These are phyloP conservation scores for Cydia pomonella DNA, from an alignment of 1,140 invertebrate genomes.

Conservation along the genomic window DNA sequence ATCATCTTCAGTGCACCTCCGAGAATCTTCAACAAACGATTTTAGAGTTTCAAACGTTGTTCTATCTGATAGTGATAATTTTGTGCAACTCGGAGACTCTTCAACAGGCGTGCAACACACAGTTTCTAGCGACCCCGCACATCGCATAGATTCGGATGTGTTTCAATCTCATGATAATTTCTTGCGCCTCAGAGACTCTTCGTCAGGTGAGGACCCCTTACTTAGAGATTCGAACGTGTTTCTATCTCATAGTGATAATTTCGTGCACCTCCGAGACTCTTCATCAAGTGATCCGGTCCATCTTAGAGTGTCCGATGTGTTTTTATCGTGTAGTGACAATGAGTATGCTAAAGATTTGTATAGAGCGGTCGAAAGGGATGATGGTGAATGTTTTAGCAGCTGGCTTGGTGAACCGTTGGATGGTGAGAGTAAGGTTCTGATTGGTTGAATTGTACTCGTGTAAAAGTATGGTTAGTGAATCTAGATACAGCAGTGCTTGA, in stretches of 20 bases:
- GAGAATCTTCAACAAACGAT: neutral
- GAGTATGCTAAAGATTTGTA: constrained; percentile 16
- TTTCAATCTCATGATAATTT: too few relatives aligned
- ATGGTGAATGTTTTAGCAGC: neutral
- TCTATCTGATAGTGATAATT: neutral
- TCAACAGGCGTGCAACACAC: too few relatives aligned
- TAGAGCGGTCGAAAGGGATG: neutral
- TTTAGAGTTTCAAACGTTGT: neutral
- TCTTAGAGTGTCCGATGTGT: constrained; percentile 7
- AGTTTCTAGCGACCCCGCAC: too few relatives aligned
- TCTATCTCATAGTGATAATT: neutral
- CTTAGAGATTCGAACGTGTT: too few relatives aligned
- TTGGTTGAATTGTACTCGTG: too few relatives aligned
- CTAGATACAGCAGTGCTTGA: too few relatives aligned
- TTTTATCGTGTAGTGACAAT: constrained; percentile 16
- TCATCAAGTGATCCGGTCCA: neutral
- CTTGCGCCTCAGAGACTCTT: too few relatives aligned
- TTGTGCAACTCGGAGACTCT: neutral
- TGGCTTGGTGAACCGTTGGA: neutral
- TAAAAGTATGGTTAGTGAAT: too few relatives aligned
- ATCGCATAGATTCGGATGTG: too few relatives aligned
- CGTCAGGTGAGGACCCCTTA: too few relatives aligned
- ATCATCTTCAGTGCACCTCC: neutral
- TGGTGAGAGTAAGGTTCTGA: neutral
- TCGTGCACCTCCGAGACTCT: neutral